A percentile compares a stretch with the other conserved stretches of the same genome.
These are phyloP conservation scores for Lissocephala sabroskyi DNA, from an alignment of 2,888 invertebrate genomes.

Conservation along the genomic window DNA sequence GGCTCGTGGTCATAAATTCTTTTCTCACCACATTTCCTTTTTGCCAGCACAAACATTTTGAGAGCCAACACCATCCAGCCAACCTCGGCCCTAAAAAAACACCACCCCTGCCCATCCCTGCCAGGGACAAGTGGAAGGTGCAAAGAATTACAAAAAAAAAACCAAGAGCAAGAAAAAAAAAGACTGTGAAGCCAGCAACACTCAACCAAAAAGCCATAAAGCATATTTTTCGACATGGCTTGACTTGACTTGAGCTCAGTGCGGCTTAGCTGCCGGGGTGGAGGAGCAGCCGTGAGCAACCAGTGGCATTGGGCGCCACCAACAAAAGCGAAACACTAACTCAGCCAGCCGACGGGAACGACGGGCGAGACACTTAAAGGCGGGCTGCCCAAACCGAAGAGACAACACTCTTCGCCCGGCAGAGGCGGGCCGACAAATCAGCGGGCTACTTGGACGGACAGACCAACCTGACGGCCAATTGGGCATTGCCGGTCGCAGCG, in stretches of 20 bases:
- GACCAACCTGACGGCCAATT: too few species aligned
- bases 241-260: slow-evolving; percentile 33
- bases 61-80: slow-evolving; percentile 12
- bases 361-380: slow-evolving; percentile 4
- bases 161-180: slow-evolving; percentile 2
- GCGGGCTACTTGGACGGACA: too few species aligned
- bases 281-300: background rate
- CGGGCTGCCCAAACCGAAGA: background rate
- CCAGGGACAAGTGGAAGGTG: background rate
- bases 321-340: background rate
- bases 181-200: slow-evolving; percentile 14
- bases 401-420: too few species aligned
- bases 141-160: background rate
- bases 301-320: background rate
- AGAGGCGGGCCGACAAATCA: too few species aligned
- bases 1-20: slow-evolving; percentile 66
- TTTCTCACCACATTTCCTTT: slow-evolving; percentile 61
- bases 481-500: too few species aligned
- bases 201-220: slow-evolving; percentile 43
- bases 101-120: slow-evolving; percentile 8
- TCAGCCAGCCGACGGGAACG: background rate
- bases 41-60: slow-evolving; percentile 33
- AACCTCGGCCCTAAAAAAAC: slow-evolving; percentile 5
- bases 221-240: slow-evolving; percentile 53
- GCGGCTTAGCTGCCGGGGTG: slow-evolving; percentile 13